phyloP scores from a whole-genome alignment of 2,113 vertebrate species.

The Peromyscus maniculatus region DNA sequence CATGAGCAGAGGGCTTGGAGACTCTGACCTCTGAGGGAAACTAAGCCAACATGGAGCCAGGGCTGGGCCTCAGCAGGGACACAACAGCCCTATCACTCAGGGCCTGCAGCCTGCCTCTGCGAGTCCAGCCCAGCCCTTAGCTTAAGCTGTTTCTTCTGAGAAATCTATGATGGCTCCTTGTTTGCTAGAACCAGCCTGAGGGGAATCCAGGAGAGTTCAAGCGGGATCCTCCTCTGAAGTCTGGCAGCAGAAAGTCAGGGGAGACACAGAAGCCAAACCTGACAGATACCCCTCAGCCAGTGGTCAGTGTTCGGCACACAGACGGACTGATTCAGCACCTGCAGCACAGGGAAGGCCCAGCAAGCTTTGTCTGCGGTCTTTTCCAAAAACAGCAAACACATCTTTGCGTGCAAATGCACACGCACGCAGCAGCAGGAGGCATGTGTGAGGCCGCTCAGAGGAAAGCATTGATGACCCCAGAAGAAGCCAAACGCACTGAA shows the following conservation, averaged over 20 bases:
- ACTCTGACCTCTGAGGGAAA: neutral
- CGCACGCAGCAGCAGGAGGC: accelerated
- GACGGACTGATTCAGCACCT: accelerated
- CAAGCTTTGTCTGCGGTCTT: neutral
- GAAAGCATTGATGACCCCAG: neutral
- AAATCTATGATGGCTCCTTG: neutral
- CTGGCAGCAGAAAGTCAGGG: neutral
- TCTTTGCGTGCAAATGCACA: accelerated
- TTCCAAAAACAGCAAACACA: accelerated
- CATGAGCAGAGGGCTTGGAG: neutral
- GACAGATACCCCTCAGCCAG: accelerated
- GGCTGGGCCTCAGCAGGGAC: neutral
- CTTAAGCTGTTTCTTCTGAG: neutral
- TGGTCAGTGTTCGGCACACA: accelerated
- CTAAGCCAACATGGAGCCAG: neutral
- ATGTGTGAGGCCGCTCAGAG: accelerated
- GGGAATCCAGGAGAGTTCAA: neutral
- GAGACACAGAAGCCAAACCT: neutral
- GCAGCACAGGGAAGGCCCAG: neutral
- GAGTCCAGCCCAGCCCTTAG: neutral
- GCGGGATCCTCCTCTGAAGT: accelerated
- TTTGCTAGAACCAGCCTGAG: neutral
- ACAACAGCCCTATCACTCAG: neutral
- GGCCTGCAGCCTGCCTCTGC: neutral
- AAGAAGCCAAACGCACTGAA: accelerated